Percentiles rank a stretch among this genome's conserved stretches.
phyloP scores from a whole-genome alignment of 2,888 invertebrate species.

The Dolichopus griseipennis region DNA sequence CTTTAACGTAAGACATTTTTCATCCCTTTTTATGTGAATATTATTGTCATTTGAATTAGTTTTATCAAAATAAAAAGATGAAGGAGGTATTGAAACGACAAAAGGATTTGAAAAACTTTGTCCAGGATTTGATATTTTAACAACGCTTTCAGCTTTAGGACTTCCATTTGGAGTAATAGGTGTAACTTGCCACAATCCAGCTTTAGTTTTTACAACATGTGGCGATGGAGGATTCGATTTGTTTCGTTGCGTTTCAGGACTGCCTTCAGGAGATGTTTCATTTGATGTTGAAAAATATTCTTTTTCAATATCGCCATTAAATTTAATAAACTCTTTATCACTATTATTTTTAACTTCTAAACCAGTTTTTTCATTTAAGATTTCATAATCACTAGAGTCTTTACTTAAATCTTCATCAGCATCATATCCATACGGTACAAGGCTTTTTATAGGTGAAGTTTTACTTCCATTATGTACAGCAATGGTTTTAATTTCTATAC shows the following conservation, averaged over 20 bases:
- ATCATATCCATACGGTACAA: slow-evolving; percentile 55
- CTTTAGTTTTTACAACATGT: slow-evolving; percentile 39
- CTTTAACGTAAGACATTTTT: slow-evolving; percentile 42
- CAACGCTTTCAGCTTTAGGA: background rate
- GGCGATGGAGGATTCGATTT: slow-evolving; percentile 38
- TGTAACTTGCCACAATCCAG: slow-evolving; percentile 40
- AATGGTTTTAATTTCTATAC: slow-evolving; percentile 10
- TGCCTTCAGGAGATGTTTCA: slow-evolving; percentile 14
- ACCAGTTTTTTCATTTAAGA: slow-evolving; percentile 21
- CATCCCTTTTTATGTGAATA: slow-evolving; percentile 28
- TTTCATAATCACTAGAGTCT: slow-evolving; percentile 8
- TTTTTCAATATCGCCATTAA: slow-evolving; percentile 18
- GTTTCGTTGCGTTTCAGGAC: slow-evolving; percentile 24
- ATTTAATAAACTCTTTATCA: slow-evolving; percentile 16
- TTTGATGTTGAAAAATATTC: slow-evolving; percentile 16
- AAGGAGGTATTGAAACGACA: background rate
- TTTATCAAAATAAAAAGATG: slow-evolving; percentile 22
- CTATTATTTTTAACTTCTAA: slow-evolving; percentile 20
- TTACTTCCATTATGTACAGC: slow-evolving; percentile 15
- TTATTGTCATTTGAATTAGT: slow-evolving; percentile 28
- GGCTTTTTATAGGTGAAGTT: slow-evolving; percentile 32
- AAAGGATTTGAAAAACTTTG: background rate
- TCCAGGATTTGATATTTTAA: too few relatives aligned
- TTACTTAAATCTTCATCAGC: slow-evolving; percentile 42
- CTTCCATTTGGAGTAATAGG: slow-evolving; percentile 13